phyloP scores from a whole-genome alignment of 1,140 invertebrate species.

The Rhyzopertha dominica region DNA sequence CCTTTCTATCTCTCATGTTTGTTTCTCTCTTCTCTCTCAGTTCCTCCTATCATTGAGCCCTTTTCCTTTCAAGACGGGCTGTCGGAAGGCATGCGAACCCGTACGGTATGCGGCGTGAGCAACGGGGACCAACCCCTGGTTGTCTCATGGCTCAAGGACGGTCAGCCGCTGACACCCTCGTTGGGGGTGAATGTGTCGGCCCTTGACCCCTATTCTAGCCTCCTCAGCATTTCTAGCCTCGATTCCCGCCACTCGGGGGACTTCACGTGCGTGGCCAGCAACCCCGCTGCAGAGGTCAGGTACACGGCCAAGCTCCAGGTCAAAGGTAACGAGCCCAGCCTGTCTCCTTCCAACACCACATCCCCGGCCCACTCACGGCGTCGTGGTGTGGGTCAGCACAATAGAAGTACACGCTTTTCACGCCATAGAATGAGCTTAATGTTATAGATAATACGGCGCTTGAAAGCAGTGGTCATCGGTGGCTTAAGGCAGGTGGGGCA shows the following conservation, averaged over 20 bases:
- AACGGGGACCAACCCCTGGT: slow-evolving; percentile 70
- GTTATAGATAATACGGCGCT: too few species aligned
- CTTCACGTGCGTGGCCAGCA: slow-evolving; percentile 77
- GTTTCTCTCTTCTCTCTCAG: slow-evolving; percentile 65
- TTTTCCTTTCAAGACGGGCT: slow-evolving; percentile 78
- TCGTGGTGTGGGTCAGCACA: too few species aligned
- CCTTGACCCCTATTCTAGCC: slow-evolving; percentile 68
- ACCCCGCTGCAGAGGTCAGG: slow-evolving; percentile 71
- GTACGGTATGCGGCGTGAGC: slow-evolving; percentile 79
- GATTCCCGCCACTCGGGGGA: slow-evolving; percentile 69
- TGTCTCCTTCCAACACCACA: slow-evolving; percentile 24
- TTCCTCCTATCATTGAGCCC: slow-evolving; percentile 78
- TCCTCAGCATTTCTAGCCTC: slow-evolving; percentile 72
- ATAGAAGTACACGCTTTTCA: too few species aligned
- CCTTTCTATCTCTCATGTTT: slow-evolving; percentile 58
- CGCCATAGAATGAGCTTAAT: too few species aligned
- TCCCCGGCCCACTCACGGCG: too few species aligned
- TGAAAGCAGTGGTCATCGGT: too few species aligned
- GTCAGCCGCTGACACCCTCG: slow-evolving; percentile 57
- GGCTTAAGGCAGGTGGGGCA: too few species aligned
- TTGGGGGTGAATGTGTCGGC: slow-evolving; percentile 63
- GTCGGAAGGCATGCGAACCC: slow-evolving; percentile 77
- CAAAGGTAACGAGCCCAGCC: slow-evolving; percentile 62
- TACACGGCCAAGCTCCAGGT: slow-evolving; percentile 76
- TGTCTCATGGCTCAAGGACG: slow-evolving; percentile 76